A percentile compares a stretch with the other conserved stretches of the same genome.
Conservation (phyloP, 1,140 invertebrate genomes). For the Vollenhovia emeryi region DNA sequence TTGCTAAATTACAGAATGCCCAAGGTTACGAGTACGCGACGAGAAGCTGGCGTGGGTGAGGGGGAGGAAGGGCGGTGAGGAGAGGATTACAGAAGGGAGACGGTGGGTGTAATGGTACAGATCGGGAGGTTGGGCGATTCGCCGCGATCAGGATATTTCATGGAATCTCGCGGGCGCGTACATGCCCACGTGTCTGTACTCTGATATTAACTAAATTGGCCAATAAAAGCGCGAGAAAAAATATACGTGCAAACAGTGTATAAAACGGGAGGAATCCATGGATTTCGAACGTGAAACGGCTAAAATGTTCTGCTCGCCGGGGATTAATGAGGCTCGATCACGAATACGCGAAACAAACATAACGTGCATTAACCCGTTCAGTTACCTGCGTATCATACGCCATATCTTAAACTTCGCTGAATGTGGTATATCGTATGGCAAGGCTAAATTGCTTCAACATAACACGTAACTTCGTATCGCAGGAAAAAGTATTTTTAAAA, state of each 20-base stretch:
- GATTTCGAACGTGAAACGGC: slow-evolving; percentile 18
- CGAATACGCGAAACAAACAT: slow-evolving; percentile 25
- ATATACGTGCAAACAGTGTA: slow-evolving; percentile 53
- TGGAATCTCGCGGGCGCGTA: slow-evolving; percentile 51
- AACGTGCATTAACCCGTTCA: slow-evolving; percentile 12
- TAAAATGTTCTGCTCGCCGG: not conserved
- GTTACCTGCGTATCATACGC: not conserved
- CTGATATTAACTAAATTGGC: slow-evolving; percentile 62
- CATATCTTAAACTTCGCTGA: not conserved
- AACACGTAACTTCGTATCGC: not conserved
- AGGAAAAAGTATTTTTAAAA: not conserved
- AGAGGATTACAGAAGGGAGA: slow-evolving; percentile 14
- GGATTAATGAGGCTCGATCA: slow-evolving; percentile 36
- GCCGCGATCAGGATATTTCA: slow-evolving; percentile 54
- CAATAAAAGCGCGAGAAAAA: slow-evolving; percentile 54
- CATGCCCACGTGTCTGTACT: slow-evolving; percentile 38
- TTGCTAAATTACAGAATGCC: slow-evolving; percentile 78
- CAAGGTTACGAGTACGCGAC: slow-evolving; percentile 73
- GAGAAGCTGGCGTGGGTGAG: slow-evolving; percentile 64
- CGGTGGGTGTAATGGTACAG: slow-evolving; percentile 41
- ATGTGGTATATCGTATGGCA: slow-evolving; percentile 4
- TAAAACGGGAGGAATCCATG: slow-evolving; percentile 29
- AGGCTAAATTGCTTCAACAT: not conserved
- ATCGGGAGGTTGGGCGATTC: slow-evolving; percentile 34
- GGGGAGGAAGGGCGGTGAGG: not conserved